Evolutionary conservation across 2,797 vertebrate species (phyloP), one percentile per base, ranked within the genome.

Genomic region (Chaunax sp.): DNA sequence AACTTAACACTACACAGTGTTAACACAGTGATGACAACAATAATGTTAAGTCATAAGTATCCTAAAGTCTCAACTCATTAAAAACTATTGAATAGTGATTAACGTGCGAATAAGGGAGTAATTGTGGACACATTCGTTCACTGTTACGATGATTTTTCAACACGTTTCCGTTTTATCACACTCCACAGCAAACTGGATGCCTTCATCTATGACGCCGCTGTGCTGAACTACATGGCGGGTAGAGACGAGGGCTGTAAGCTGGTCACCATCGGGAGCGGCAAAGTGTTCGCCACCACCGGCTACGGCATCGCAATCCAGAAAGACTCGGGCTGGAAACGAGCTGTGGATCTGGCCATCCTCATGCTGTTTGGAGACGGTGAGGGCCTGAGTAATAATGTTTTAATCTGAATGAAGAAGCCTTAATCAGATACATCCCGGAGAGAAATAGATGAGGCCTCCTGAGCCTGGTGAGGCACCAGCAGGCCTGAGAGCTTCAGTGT

Each of bases 271-370:
- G 98, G 98, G 41, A 98, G 97, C 7, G 98, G 98, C 38, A 98
- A 98, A 83, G 96, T 98, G 57, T 99, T 99, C 60, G 98, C 98
- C 58, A 96, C 98, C 77, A 99, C 98, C 0, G 98, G 98, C 47
- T 99, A 99, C 23, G 98, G 98, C 75, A 99, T 99, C 61, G 98
- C 98, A 80, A 99, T 99, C 87, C 98, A 99, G 75, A 99, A 99
- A 87, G 96, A 97, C 85, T 97, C 98, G 0, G 96, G 97, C 66
- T 99, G 98, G 98, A 99, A 99, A 74, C 94, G 97, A n/a, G 95
- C 96, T 22, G 95, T 98, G 75, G 97, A 98, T 84, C 95, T 98
- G 71, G 97, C 96, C 5, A 98, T 98, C 81, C 93, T 98, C 50
- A 96, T 97, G 91, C 94, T 98, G 59, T 98, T 98, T 84, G 97